Evolutionary conservation across 2,113 vertebrate species (phyloP), one percentile per base, ranked within the genome.

Genomic region (Apteryx owenii): DNA sequence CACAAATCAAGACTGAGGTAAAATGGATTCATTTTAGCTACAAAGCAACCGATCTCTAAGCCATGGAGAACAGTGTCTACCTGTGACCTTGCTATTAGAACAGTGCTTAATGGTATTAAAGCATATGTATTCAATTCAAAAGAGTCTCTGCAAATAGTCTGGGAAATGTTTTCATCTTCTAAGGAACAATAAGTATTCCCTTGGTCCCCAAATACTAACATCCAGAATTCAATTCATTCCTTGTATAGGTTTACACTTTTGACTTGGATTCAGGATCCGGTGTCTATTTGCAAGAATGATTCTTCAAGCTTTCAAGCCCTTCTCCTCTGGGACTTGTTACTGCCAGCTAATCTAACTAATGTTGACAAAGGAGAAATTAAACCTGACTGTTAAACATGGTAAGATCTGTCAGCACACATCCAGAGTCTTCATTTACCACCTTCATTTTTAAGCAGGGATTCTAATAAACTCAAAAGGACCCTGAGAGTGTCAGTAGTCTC

Each of bases 401-500:
- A 54, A n/a, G 50, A 58, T 73, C 44, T 81, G 16, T 51, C 46
- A 89, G 31, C 9, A 72, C 42, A 61, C 40, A 58, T 53, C 54
- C 81, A 33, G 28, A 58, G 11, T 66, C 87, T 87, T 61, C 22
- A 68, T 87, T 56, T 82, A 42, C 36, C 21, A 38, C 38, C 23
- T 71, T 60, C 3, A 21, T 58, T 94, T 93, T 89, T 68, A 85
- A 93, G 58, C 51, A 76, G 56, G 25, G 21, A 46, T 82, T 85
- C 75, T 82, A 79, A 76, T 64, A 60, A 79, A 68, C 17, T 68
- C 88, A 72, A 25, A 79, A 80, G 69, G 46, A 88, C 62, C 78
- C 90, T 91, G 61, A 65, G 58, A 75, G 42, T 81, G 75, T 95
- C 92, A 66, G 77, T 23, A 90, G 48, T 85, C 76, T 78, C 80